Conservation (phyloP, 2,797 vertebrate species). For the Myiotriccus ornatus region DNA sequence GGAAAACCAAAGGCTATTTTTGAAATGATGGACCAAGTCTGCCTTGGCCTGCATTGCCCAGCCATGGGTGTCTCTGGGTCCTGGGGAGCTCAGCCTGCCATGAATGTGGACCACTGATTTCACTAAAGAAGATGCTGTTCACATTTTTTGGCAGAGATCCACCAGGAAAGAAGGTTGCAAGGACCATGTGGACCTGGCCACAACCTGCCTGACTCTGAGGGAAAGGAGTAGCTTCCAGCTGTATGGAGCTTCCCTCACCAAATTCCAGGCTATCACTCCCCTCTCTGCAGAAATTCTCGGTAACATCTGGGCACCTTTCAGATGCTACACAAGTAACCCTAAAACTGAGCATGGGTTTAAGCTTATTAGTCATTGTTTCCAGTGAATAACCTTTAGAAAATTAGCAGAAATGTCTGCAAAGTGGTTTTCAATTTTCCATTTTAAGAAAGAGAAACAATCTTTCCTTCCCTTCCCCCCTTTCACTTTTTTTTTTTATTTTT, state of each 20-base stretch:
- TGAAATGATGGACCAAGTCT: background rate
- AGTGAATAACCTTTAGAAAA: background rate
- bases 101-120: accelerated
- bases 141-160: background rate
- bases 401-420: background rate
- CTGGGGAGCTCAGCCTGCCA: background rate
- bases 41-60: accelerated
- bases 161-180: accelerated
- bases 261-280: background rate
- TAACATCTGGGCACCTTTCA: background rate
- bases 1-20: slow-evolving; percentile 12
- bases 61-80: accelerated
- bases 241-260: background rate
- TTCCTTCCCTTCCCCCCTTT: background rate
- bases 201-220: background rate
- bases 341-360: accelerated
- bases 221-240: background rate
- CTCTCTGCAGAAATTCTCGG: accelerated
- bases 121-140: background rate
- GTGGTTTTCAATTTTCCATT: background rate
- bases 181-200: accelerated
- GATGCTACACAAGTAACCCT: accelerated
- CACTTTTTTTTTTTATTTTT: background rate
- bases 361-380: background rate
- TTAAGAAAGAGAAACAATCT: background rate